Evolutionary conservation across 2,113 vertebrate species (phyloP).

Genomic region (Noctilio leporinus): DNA sequence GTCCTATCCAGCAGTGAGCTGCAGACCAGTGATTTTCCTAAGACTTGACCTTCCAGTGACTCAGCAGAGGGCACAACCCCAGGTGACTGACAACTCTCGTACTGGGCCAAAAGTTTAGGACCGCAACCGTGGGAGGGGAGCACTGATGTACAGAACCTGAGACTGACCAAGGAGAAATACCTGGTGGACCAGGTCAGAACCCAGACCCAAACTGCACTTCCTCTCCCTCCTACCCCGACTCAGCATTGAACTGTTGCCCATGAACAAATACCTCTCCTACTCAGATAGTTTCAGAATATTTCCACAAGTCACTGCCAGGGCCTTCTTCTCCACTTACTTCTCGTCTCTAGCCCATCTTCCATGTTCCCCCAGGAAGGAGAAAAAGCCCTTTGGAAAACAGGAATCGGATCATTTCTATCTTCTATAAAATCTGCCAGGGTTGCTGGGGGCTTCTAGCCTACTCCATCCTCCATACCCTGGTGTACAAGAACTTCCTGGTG

Average conservation of each 20-base stretch:
- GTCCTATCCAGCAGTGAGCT: not conserved
- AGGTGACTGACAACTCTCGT: not conserved
- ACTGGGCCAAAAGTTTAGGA: not conserved
- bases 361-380: not conserved
- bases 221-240: not conserved
- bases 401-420: not conserved
- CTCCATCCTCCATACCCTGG: not conserved
- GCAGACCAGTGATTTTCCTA: not conserved
- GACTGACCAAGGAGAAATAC: not conserved
- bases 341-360: not conserved
- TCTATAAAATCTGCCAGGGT: not conserved
- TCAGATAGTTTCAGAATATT: not conserved
- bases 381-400: not conserved
- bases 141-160: not conserved
- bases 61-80: not conserved
- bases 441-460: not conserved
- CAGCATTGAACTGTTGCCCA: not conserved
- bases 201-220: not conserved
- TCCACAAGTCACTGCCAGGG: not conserved
- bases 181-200: not conserved
- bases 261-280: not conserved
- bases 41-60: not conserved
- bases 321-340: not conserved
- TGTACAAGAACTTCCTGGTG: accelerated
- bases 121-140: accelerated